Conservation (phyloP, 2,888 invertebrate species). For the Nomada flava region DNA sequence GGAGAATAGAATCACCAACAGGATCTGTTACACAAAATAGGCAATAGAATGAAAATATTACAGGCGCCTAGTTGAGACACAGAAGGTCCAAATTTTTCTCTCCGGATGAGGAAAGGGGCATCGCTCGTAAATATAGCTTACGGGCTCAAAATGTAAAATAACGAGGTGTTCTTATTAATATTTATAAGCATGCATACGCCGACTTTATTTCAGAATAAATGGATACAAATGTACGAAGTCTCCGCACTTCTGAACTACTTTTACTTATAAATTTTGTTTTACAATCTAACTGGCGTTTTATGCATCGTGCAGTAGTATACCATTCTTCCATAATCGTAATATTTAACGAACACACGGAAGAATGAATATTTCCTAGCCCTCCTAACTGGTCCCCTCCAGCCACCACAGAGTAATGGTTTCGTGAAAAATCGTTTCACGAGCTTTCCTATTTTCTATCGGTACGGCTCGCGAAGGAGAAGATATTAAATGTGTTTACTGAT, state of each 20-base stretch:
- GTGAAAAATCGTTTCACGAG: not conserved
- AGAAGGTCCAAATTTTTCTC: slow-evolving; percentile 70
- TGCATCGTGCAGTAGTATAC: not conserved
- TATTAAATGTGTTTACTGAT: slow-evolving; percentile 27
- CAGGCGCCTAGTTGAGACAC: slow-evolving; percentile 31
- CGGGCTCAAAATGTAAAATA: slow-evolving; percentile 77
- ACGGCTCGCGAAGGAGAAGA: not conserved
- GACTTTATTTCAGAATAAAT: slow-evolving; percentile 57
- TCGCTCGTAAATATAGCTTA: slow-evolving; percentile 79
- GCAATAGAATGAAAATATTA: slow-evolving; percentile 59
- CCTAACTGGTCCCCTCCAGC: not conserved
- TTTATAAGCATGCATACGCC: slow-evolving; percentile 73
- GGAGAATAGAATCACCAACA: slow-evolving; percentile 53
- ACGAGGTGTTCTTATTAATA: slow-evolving; percentile 78
- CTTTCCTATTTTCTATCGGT: not conserved
- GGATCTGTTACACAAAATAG: slow-evolving; percentile 60
- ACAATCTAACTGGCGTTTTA: slow-evolving; percentile 5
- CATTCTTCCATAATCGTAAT: slow-evolving; percentile 11
- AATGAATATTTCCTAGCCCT: not conserved
- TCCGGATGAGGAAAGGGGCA: slow-evolving; percentile 41
- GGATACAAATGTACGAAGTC: slow-evolving; percentile 51
- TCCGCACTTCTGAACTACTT: slow-evolving; percentile 26
- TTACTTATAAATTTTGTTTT: slow-evolving; percentile 27
- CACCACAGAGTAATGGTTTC: not conserved
- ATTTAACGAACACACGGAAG: not conserved